Evolutionary conservation across 2,113 vertebrate species (phyloP).

Genomic region (Manacus vitellinus): DNA sequence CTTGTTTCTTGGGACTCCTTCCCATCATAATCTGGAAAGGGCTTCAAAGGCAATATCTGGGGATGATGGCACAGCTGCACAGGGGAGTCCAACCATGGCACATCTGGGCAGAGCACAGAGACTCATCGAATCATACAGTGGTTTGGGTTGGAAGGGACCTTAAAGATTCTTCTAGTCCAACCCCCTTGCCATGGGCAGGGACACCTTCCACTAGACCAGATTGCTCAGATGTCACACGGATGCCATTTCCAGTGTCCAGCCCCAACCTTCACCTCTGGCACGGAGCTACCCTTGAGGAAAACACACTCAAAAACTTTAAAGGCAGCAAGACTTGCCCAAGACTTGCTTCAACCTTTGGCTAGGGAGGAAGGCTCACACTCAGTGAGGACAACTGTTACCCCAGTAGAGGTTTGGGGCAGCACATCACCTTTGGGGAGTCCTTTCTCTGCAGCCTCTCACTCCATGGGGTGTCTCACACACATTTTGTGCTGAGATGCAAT

Average conservation of each 20-base stretch:
- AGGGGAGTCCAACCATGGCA: neutral
- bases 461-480: neutral
- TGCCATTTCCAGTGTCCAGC: neutral
- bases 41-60: neutral
- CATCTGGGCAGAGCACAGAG: rapidly evolving
- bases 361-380: neutral
- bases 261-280: neutral
- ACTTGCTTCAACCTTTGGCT: neutral
- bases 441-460: neutral
- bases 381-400: rapidly evolving
- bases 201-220: neutral
- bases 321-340: rapidly evolving
- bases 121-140: neutral
- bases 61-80: neutral
- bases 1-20: neutral
- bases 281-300: neutral
- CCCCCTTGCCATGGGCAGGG: neutral
- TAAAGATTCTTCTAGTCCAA: too few species aligned
- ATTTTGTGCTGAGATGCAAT: neutral
- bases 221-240: neutral
- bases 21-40: rapidly evolving
- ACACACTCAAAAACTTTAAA: neutral
- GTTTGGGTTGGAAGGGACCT: neutral
- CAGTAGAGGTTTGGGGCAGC: neutral
- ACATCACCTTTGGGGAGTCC: neutral